Base-by-base conservation (phyloP, 2,888 invertebrate species). In the Morinoia aosen region DNA sequence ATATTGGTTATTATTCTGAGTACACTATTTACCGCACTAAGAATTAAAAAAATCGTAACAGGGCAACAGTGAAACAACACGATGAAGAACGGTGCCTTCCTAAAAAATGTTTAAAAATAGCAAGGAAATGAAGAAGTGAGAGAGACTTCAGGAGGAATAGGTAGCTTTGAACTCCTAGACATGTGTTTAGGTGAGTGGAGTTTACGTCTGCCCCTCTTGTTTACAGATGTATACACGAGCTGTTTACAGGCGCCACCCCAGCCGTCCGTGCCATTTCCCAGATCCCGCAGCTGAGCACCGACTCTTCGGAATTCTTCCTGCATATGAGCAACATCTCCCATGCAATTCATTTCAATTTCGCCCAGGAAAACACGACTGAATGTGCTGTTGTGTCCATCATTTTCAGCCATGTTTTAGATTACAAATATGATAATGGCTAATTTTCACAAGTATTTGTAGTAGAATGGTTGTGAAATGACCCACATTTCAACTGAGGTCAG, bases 171-270 rank as follows among this genome's bases (percentile, higher is more conserved):
- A 76, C 19, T 76, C 25, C 76, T 76, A 76, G 76, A 76, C 76
- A 33, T 76, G 76, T 76, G 76, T 76, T 76, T 76, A 76, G 76
- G 33, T 40, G 90, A 88, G 40, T 40, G 40, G 39, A 90, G 90
- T 90, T 90, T 90, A 90, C 90, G 90, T 90, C 48, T 90, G 90
- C 40, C 48, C 40, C 39, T 39, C 48, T 90, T 90, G 90, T 90
- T 90, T 90, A 90, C 39, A 39, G 40, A 90, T 90, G 90, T 90
- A 39, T 90, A 90, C 40, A 90, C 39, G 16, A 39, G 40, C 39
- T 90, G 90, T 90, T 90, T 90, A 40, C 90, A 40, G 39, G 19
- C 14, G 76, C 48, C 48, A 90, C 90, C 90, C 40, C 39, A 14
- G 90, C 39, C 90, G 90, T 48, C 19, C 8, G 90, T 76, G 76